Evolutionary conservation across 2,888 invertebrate species (phyloP).

Genomic region (Trichacis sp.): DNA sequence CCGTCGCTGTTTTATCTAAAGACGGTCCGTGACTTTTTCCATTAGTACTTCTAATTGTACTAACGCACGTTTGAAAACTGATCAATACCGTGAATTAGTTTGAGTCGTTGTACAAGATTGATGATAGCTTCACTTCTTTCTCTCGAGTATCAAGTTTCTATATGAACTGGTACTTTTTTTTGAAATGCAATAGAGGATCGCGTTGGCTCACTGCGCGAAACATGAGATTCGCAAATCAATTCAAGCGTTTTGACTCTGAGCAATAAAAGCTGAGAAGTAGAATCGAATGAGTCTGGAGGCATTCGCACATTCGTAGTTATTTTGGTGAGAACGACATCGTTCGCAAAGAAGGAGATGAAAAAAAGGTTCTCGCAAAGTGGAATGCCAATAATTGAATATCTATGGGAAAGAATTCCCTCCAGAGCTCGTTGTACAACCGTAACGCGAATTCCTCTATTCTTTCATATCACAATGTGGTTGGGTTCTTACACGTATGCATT

Average conservation of each 20-base stretch:
- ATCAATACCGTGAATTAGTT: conserved; percentile 47
- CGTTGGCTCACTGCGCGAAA: conserved; percentile 23
- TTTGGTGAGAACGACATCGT: too few relatives aligned
- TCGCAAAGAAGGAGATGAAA: neutral
- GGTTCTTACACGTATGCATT: conserved; percentile 58
- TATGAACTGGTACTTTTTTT: conserved; percentile 34
- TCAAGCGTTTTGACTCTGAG: neutral
- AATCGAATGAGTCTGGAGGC: too few relatives aligned
- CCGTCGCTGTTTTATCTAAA: conserved; percentile 34
- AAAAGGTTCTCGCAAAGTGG: neutral
- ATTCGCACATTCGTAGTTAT: too few relatives aligned
- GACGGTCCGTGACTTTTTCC: conserved; percentile 25
- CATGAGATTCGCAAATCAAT: conserved; percentile 1
- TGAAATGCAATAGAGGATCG: conserved; percentile 24
- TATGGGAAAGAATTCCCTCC: conserved; percentile 19
- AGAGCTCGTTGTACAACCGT: conserved; percentile 33
- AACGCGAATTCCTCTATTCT: conserved; percentile 38
- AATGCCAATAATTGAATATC: neutral
- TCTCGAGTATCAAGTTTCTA: conserved; percentile 26
- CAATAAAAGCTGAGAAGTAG: neutral
- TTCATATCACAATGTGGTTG: conserved; percentile 65
- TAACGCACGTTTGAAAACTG: conserved; percentile 25
- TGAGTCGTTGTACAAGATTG: conserved; percentile 52
- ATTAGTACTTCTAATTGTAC: conserved; percentile 24
- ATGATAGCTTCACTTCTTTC: conserved; percentile 37